phyloP scores from a whole-genome alignment of 2,113 vertebrate species.

The Acinonyx jubatus region DNA sequence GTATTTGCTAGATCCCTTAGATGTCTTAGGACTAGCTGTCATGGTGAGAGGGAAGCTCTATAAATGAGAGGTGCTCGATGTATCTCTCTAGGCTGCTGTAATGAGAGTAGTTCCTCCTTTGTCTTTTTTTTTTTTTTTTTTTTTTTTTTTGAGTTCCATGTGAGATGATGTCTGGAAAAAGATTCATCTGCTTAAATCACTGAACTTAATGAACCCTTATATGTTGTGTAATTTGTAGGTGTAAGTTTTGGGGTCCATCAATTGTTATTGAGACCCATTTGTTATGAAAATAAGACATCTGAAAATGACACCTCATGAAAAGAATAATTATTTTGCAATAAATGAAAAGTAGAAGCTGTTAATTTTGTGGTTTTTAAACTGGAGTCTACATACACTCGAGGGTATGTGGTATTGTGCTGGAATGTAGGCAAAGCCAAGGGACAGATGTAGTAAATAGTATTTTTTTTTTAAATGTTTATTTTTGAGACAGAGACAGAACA shows the following conservation, averaged over 20 bases:
- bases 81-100: neutral
- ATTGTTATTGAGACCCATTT: conserved; percentile 26
- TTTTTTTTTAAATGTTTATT: neutral
- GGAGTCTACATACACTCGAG: neutral
- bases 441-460: neutral
- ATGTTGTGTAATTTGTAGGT: neutral
- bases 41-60: neutral
- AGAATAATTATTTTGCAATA: neutral
- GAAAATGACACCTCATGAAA: conserved; percentile 31
- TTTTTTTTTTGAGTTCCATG: neutral
- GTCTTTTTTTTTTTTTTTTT: neutral
- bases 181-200: neutral
- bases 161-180: neutral
- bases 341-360: neutral
- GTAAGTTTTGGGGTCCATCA: neutral
- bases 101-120: neutral
- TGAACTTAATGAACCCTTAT: neutral
- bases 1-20: neutral
- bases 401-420: neutral
- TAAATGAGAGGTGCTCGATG: neutral
- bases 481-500: too few species aligned
- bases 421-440: neutral
- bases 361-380: neutral
- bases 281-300: neutral
- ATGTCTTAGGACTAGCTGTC: neutral